Conservation (phyloP, 2,797 vertebrate genomes). For the Sebastes taczanowskii region DNA sequence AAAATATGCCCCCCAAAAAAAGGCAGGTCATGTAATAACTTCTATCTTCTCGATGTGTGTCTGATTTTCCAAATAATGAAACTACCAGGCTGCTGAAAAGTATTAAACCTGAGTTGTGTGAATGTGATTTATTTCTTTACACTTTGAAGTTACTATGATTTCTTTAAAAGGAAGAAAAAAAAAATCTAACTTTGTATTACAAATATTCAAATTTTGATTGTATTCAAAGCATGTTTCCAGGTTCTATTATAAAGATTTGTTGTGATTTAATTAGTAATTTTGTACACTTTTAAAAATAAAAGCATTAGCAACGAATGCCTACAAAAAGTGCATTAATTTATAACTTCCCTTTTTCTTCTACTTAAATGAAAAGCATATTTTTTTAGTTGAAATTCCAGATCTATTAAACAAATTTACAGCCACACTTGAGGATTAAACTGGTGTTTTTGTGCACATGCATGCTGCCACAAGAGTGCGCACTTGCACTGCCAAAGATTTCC, state of each 20-base stretch:
- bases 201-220: constrained; percentile 14
- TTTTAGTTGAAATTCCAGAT: background rate
- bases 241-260: constrained; percentile 29
- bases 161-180: constrained; percentile 4
- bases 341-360: background rate
- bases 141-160: constrained; percentile 19
- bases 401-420: background rate
- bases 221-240: constrained; percentile 38
- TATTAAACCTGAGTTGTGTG: constrained; percentile 28
- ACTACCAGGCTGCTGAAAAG: constrained; percentile 15
- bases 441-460: no score
- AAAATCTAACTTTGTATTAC: background rate
- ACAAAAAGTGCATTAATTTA: background rate
- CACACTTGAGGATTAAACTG: background rate
- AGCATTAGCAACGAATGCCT: constrained; percentile 4
- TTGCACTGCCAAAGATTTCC: background rate
- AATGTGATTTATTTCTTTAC: constrained; percentile 15
- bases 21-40: background rate
- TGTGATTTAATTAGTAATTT: constrained; percentile 44
- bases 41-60: constrained; percentile 4
- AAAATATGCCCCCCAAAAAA: background rate
- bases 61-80: background rate
- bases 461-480: constrained; percentile 38
- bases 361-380: background rate
- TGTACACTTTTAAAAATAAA: constrained; percentile 69